Percentiles rank a stretch among this genome's conserved stretches.
Evolutionary conservation across 2,888 invertebrate species (phyloP).

Genomic region (Urechis unicinctus): DNA sequence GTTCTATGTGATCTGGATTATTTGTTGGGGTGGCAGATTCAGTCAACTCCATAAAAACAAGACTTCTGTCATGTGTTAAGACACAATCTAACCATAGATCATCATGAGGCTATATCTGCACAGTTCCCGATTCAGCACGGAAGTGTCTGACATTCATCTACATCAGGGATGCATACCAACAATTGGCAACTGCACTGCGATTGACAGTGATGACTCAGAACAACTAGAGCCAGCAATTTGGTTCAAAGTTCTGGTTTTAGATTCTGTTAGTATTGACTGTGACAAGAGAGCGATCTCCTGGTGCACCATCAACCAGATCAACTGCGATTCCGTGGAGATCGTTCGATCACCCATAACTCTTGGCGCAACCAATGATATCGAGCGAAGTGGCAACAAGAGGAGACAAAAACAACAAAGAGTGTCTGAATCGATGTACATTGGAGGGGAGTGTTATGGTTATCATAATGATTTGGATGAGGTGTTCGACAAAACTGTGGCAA

Average conservation of each 20-base stretch:
- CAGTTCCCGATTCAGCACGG: constrained; percentile 3
- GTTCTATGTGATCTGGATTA: too few species aligned
- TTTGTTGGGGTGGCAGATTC: too few species aligned
- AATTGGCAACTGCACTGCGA: constrained; percentile 6
- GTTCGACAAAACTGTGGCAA: constrained; percentile 17
- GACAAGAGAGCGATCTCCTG: constrained; percentile 26
- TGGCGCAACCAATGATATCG: too few species aligned
- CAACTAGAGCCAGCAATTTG: constrained; percentile 36
- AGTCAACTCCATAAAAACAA: too few species aligned
- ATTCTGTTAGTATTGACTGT: constrained; percentile 37
- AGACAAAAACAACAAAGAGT: constrained; percentile 5
- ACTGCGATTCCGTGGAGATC: background rate
- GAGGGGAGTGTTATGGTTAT: constrained; percentile 30
- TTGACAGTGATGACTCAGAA: background rate
- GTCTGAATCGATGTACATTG: constrained; percentile 18
- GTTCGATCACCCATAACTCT: background rate
- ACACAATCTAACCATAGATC: too few species aligned
- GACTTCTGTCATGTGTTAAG: too few species aligned
- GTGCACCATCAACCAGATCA: constrained; percentile 6
- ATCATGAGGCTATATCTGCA: constrained; percentile 5
- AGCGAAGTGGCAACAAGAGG: too few species aligned
- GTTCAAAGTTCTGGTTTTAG: constrained; percentile 36
- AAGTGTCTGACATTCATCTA: constrained; percentile 13
- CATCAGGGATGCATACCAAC: constrained; percentile 14
- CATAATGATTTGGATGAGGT: constrained; percentile 34